Percentiles rank a stretch among this genome's conserved stretches.
Evolutionary conservation across 2,888 invertebrate species (phyloP).

Genomic region (Athrips mouffetella): DNA sequence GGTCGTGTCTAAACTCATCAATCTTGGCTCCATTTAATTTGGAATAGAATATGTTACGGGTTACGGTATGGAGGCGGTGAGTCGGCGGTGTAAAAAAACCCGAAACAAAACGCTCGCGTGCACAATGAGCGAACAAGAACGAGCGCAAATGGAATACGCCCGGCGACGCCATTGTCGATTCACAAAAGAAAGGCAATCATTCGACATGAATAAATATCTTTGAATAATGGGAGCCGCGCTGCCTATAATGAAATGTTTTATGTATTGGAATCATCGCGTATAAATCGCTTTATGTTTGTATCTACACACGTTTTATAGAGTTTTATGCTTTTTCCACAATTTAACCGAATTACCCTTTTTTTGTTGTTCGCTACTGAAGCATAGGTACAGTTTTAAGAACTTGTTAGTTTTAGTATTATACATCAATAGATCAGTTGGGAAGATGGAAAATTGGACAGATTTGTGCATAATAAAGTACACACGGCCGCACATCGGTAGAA

Average conservation of each 20-base stretch:
- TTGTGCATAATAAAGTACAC: neutral
- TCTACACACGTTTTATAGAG: slow-evolving; percentile 44
- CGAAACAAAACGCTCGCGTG: slow-evolving; percentile 67
- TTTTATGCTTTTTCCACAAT: slow-evolving; percentile 36
- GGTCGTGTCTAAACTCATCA: slow-evolving; percentile 75
- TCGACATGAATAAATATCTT: slow-evolving; percentile 78
- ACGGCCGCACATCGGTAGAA: no score
- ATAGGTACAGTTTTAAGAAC: slow-evolving; percentile 17
- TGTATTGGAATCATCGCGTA: slow-evolving; percentile 69
- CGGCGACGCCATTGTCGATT: slow-evolving; percentile 67
- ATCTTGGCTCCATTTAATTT: slow-evolving; percentile 72
- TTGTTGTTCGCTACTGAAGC: slow-evolving; percentile 34
- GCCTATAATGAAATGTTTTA: slow-evolving; percentile 75
- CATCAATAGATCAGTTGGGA: no score
- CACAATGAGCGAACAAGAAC: slow-evolving; percentile 57
- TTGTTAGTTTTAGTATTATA: slow-evolving; percentile 2
- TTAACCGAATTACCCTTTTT: slow-evolving; percentile 27
- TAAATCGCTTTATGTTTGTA: slow-evolving; percentile 54
- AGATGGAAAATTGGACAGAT: neutral
- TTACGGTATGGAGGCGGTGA: slow-evolving; percentile 29
- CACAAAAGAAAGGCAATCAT: slow-evolving; percentile 78
- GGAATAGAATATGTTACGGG: slow-evolving; percentile 53
- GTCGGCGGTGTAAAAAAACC: slow-evolving; percentile 45
- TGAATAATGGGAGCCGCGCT: slow-evolving; percentile 68
- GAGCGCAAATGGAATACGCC: slow-evolving; percentile 68